Evolutionary conservation across 2,888 invertebrate species (phyloP).

Genomic region (Diadegma fenestrale): DNA sequence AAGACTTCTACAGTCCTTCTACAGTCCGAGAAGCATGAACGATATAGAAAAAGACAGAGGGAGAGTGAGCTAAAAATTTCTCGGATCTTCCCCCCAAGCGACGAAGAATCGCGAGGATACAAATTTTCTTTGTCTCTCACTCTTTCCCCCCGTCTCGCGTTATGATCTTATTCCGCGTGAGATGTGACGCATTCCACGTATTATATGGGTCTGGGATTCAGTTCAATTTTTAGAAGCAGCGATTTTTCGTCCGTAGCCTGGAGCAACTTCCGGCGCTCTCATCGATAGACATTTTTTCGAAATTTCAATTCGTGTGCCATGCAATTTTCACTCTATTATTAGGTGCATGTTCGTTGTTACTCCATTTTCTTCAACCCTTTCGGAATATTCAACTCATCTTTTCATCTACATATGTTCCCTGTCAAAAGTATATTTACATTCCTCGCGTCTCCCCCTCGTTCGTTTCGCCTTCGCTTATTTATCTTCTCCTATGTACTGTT

Average conservation of each 20-base stretch:
- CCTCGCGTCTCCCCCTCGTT: constrained; percentile 4
- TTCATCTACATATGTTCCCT: constrained; percentile 2
- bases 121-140: constrained; percentile 41
- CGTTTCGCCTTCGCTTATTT: constrained; percentile 11
- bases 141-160: neutral
- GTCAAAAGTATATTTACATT: constrained; percentile 24
- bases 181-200: neutral
- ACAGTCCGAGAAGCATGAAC: constrained; percentile 54
- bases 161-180: constrained; percentile 13
- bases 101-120: constrained; percentile 24
- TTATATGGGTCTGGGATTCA: constrained; percentile 13
- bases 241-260: neutral
- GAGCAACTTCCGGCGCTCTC: neutral
- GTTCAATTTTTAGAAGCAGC: neutral
- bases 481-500: constrained; percentile 6
- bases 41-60: constrained; percentile 13
- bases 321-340: constrained; percentile 1
- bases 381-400: neutral
- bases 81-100: constrained; percentile 43
- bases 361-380: constrained; percentile 10
- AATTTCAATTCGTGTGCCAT: neutral
- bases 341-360: constrained; percentile 11
- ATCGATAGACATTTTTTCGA: neutral
- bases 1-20: constrained; percentile 2
- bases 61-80: constrained; percentile 74